These are phyloP conservation scores for Habrosyne pyritoides DNA, from an alignment of 2,888 invertebrate species.

Conservation along the genomic window DNA sequence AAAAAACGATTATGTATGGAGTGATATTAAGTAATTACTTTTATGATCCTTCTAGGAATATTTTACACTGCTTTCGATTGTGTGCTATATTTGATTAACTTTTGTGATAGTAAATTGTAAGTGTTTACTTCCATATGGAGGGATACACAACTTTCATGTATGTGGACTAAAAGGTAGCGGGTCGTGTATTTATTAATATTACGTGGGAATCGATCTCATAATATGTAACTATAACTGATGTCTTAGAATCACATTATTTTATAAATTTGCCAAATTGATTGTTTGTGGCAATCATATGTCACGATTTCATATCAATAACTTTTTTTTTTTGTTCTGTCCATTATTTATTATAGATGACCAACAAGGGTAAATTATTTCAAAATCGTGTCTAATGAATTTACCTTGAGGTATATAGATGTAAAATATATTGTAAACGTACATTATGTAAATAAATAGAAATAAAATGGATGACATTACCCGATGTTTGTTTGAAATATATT, in stretches of 20 bases:
- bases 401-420: background rate
- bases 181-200: background rate
- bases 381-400: background rate
- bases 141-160: background rate
- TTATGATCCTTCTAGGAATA: background rate
- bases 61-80: background rate
- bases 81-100: background rate
- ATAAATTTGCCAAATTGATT: background rate
- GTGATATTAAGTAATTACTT: background rate
- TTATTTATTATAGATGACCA: background rate
- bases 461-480: background rate
- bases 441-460: background rate
- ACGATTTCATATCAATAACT: background rate
- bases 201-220: slow-evolving; percentile 1
- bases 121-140: background rate
- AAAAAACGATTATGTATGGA: background rate
- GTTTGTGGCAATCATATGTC: background rate
- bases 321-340: background rate
- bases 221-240: background rate
- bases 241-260: background rate
- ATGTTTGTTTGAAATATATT: background rate
- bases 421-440: background rate
- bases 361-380: background rate
- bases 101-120: background rate
- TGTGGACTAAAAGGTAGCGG: background rate